Percentiles rank a stretch among this genome's conserved stretches.
Evolutionary conservation across 1,140 invertebrate genomes (phyloP).

Genomic region (Tetragonula clypearis): DNA sequence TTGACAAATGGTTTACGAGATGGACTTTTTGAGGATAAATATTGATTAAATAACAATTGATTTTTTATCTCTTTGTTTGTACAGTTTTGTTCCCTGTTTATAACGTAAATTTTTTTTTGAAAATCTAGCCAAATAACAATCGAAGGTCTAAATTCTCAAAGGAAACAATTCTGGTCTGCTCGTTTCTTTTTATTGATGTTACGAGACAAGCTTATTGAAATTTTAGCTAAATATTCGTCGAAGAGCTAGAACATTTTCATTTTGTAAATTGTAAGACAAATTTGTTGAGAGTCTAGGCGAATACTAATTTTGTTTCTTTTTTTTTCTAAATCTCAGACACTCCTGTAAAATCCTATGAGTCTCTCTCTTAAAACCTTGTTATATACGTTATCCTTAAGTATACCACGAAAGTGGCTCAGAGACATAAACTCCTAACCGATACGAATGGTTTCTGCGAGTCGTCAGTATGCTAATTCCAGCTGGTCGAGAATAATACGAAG

Average conservation of each 20-base stretch:
- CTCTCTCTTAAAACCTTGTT: not conserved
- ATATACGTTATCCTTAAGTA: constrained; percentile 16
- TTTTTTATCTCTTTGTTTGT: no score
- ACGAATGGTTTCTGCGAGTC: constrained; percentile 44
- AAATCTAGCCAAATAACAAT: no score
- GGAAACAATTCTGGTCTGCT: not conserved
- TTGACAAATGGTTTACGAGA: no score
- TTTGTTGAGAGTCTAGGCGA: not conserved
- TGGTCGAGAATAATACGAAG: constrained; percentile 31
- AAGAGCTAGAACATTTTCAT: not conserved
- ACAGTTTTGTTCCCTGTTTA: no score
- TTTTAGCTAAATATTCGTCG: not conserved
- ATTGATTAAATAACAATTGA: no score
- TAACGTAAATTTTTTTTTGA: no score
- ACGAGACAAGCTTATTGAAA: not conserved
- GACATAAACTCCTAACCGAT: constrained; percentile 38
- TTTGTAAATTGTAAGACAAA: not conserved
- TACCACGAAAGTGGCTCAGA: not conserved
- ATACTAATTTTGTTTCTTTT: no score
- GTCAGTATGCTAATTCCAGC: constrained; percentile 39
- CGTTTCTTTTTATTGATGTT: not conserved
- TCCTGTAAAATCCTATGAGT: not conserved
- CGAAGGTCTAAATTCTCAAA: no score
- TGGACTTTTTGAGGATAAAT: no score
- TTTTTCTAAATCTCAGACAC: not conserved